Base-by-base conservation (phyloP, 2,888 invertebrate genomes). In the Aphrophora alni region DNA sequence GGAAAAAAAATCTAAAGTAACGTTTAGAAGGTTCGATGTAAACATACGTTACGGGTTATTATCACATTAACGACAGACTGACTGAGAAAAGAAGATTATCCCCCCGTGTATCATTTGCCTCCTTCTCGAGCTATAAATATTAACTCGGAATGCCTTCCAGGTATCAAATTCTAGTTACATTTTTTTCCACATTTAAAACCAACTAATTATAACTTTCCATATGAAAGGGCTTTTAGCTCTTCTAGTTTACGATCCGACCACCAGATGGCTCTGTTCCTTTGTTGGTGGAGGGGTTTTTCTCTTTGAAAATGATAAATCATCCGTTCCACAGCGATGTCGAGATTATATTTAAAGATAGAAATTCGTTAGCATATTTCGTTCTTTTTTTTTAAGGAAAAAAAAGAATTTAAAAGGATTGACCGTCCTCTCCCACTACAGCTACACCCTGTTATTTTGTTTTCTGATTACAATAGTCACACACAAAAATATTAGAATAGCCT, bases 321-420 rank as follows among this genome's bases (percentile, higher is more conserved):
- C 78, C 8, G 33, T 77, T 51, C 74, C 76, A 51, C 69, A 59
- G 69, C 68, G 69, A 38, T 38, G 80, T 77, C 81, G 70, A 83
- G 83, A 83, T 83, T 82, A 81, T 78, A 81, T 78, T 77, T 75
- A 79, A 75, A 82, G 83, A 83, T 83, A 83, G 81, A 81, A 80
- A 80, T 82, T 82, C 81, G 81, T 82, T 83, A 82, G 83, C 83
- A 82, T 83, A 83, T 83, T 83, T 82, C 80, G 83, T 81, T 82
- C 83, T 83, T 82, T 83, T 83, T 79, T n/a, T 80, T 73, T 80
- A 74, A 77, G 77, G 75, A 78, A 81, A 81, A 27, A 14, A n/a
- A n/a, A n/a, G n/a, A n/a, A n/a, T n/a, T n/a, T n/a, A n/a, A n/a
- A n/a, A n/a, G n/a, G n/a, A n/a, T n/a, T n/a, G n/a, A n/a, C n/a